Evolutionary conservation across 1,140 invertebrate species (phyloP), one percentile per base, ranked within the genome.

Genomic region (Lepidotrigona ventralis): DNA sequence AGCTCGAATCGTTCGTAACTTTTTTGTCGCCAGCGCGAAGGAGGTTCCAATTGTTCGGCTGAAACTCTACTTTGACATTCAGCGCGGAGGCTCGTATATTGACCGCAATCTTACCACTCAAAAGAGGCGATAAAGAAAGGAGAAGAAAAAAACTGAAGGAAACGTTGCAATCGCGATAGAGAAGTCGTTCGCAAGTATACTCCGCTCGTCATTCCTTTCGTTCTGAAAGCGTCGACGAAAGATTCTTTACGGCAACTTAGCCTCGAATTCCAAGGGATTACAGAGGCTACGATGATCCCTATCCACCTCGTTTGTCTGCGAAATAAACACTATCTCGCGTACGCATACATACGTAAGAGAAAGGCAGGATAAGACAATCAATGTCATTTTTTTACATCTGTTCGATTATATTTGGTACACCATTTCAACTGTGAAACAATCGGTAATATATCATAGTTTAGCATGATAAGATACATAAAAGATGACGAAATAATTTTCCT

Each of bases 241-340:
- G 8, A 46, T 70, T 46, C 69, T 46, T 70, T 21, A 17, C 39
- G 14, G 21, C 33, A n/a, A 5, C 4, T 46, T 78, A 54, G 33
- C 33, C 64, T 53, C 26, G 76, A 54, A 78, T 68, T 15, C 29
- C 29, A 54, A 39, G 11, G 39, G 76, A 78, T 78, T 68, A 56
- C 46, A 69, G 23, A 0, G 15, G 15, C 64, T 29, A 39, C 21
- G 64, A 53, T 14, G 64, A 3, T 33, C 56, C 15, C 21, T 15
- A 56, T 53, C 29, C 64, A 9, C 15, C 29, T 69, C 29, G 64
- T 33, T 39, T n/a, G 21, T 21, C 6, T 19, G 5, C 14, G 17
- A 17, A 11, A 78, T 23, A 3, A 54, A 14, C 51, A 46, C 21
- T 39, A 14, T 21, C 51, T 33, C 23, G 2, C 33, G 33, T 33